phyloP scores from a whole-genome alignment of 1,140 invertebrate species.

The Stegodyphus dumicola region DNA sequence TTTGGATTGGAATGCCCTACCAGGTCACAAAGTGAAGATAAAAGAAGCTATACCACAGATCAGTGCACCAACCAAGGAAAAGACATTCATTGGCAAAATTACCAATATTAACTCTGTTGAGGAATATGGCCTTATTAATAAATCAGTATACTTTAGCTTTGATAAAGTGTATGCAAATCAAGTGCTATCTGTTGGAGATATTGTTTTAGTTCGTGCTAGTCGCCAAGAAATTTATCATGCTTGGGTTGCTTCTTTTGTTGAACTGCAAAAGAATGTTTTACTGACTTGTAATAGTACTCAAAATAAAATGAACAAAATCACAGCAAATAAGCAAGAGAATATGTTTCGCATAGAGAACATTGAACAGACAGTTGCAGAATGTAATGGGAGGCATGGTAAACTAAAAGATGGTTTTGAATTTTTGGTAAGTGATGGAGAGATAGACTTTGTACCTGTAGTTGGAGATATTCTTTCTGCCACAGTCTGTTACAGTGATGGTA shows the following conservation, averaged over 20 bases:
- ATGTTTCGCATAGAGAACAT: slow-evolving; percentile 14
- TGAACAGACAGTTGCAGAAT: slow-evolving; percentile 41
- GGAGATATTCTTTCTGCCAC: slow-evolving; percentile 31
- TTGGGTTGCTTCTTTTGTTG: slow-evolving; percentile 36
- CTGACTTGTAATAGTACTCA: not conserved
- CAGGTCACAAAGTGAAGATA: slow-evolving; percentile 39
- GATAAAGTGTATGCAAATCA: slow-evolving; percentile 13
- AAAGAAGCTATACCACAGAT: not conserved
- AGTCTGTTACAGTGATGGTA: slow-evolving; percentile 7
- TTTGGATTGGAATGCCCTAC: not conserved
- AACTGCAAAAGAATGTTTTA: not conserved
- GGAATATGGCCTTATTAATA: slow-evolving; percentile 34
- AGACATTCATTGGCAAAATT: slow-evolving; percentile 15
- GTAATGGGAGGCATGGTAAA: slow-evolving; percentile 32
- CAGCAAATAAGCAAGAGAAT: not conserved
- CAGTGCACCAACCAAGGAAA: not conserved
- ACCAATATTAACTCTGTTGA: slow-evolving; percentile 34
- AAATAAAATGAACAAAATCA: no score
- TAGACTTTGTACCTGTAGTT: slow-evolving; percentile 28
- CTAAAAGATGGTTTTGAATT: slow-evolving; percentile 45
- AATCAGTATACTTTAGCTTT: slow-evolving; percentile 35
- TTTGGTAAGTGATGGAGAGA: slow-evolving; percentile 34
- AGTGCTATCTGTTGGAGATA: slow-evolving; percentile 15
- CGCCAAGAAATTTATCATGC: slow-evolving; percentile 15
- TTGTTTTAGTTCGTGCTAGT: slow-evolving; percentile 13